These are phyloP conservation scores for Polietes domitor DNA, from an alignment of 2,888 invertebrate genomes.

Conservation along the genomic window DNA sequence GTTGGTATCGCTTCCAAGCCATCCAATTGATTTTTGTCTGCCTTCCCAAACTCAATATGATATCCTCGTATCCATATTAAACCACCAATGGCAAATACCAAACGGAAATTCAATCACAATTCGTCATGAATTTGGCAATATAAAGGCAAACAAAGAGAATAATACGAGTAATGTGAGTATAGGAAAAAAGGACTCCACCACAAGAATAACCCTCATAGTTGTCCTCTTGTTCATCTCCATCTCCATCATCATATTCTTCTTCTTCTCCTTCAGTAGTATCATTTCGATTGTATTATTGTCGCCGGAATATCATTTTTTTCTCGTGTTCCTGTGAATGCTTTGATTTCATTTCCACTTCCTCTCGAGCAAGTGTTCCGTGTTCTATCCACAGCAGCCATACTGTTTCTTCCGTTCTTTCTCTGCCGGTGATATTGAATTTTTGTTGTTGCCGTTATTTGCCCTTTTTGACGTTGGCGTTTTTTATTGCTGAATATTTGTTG, in stretches of 20 bases:
- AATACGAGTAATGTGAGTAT: constrained; percentile 28
- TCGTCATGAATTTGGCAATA: constrained; percentile 70
- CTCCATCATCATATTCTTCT: background rate
- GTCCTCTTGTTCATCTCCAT: constrained; percentile 2
- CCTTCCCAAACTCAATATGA: background rate
- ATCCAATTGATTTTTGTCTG: constrained; percentile 25
- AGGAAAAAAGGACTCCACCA: background rate
- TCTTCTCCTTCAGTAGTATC: constrained; percentile 22
- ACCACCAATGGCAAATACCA: constrained; percentile 56
- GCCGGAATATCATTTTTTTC: constrained; percentile 16
- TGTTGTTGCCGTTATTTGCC: constrained; percentile 7
- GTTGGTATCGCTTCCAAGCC: no score
- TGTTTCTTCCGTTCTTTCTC: constrained; percentile 35
- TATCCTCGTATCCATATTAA: background rate
- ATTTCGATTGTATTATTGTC: constrained; percentile 26
- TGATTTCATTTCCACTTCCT: constrained; percentile 61
- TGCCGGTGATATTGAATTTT: constrained; percentile 31
- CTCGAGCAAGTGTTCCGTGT: constrained; percentile 35
- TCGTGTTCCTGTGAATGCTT: constrained; percentile 30
- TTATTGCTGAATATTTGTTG: constrained; percentile 36
- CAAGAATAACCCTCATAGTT: background rate
- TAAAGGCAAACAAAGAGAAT: constrained; percentile 27
- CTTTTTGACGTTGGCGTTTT: constrained; percentile 8
- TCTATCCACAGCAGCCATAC: constrained; percentile 3
- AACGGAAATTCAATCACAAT: constrained; percentile 75